These are phyloP conservation scores for Plectropomus leopardus DNA, from an alignment of 2,113 vertebrate genomes.

Conservation along the genomic window DNA sequence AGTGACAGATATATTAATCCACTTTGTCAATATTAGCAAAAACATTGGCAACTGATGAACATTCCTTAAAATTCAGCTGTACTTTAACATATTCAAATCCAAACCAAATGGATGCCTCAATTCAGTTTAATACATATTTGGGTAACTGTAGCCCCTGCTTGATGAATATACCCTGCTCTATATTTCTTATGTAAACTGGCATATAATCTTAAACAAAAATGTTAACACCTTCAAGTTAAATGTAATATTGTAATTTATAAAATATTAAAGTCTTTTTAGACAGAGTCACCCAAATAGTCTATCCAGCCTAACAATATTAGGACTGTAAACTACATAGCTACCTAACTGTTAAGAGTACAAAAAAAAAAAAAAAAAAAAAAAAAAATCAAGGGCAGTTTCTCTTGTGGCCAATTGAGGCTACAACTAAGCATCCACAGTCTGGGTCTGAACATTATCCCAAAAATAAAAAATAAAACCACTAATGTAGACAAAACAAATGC, in stretches of 20 bases:
- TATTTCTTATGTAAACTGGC: background rate
- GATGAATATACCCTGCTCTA: background rate
- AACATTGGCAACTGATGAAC: too few species aligned
- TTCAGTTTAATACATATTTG: background rate
- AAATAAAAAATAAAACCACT: slow-evolving; percentile 3
- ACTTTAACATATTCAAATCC: background rate
- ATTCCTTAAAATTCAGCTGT: background rate
- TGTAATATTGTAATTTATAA: too few species aligned
- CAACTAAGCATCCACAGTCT: background rate
- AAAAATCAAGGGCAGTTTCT: background rate
- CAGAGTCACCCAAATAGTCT: background rate
- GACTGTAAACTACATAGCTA: background rate
- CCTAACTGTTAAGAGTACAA: background rate
- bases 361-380: background rate
- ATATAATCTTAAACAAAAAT: background rate
- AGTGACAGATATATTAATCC: background rate
- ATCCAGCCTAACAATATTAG: background rate
- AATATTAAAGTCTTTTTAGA: background rate
- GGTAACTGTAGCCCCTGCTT: background rate
- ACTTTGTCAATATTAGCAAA: background rate
- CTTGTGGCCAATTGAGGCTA: slow-evolving; percentile 10
- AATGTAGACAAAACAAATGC: background rate
- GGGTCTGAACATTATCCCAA: background rate
- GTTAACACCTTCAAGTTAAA: background rate
- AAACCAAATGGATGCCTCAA: background rate